phyloP scores from a whole-genome alignment of 2,888 invertebrate species.

The Hyppa rectilinea region DNA sequence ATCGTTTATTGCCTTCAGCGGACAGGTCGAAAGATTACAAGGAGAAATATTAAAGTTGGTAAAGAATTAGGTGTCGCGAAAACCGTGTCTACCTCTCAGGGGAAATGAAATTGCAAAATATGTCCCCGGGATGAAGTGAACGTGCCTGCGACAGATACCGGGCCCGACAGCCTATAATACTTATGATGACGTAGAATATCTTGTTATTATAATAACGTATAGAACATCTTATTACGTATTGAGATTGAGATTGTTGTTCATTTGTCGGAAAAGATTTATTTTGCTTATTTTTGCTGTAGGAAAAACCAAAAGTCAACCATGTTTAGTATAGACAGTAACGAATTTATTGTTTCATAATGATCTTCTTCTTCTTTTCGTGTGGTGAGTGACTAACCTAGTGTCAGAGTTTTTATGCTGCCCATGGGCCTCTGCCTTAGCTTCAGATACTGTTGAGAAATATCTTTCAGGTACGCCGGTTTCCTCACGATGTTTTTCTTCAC shows the following conservation, averaged over 20 bases:
- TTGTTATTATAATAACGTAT: conserved; percentile 50
- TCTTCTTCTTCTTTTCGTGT: no score
- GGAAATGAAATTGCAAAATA: conserved; percentile 89
- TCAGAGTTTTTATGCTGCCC: no score
- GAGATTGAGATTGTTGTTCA: conserved; percentile 49
- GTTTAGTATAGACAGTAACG: no score
- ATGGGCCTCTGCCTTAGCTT: no score
- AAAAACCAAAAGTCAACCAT: no score
- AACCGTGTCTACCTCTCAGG: conserved; percentile 77
- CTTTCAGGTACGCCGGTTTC: no score
- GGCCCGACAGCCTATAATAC: conserved; percentile 59
- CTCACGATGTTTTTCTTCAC: no score
- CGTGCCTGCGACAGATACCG: conserved; percentile 73
- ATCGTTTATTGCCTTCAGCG: conserved; percentile 63
- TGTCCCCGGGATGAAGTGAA: conserved; percentile 77
- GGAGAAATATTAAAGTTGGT: conserved; percentile 81
- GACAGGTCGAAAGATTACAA: conserved; percentile 78
- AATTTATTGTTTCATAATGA: neutral
- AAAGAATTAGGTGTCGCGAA: conserved; percentile 82
- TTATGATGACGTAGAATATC: conserved; percentile 43
- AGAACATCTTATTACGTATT: conserved; percentile 42
- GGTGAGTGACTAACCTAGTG: no score
- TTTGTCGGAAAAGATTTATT: conserved; percentile 25
- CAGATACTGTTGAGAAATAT: no score
- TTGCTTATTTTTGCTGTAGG: no score